These are phyloP conservation scores for Bellardia pandia DNA, from an alignment of 2,888 invertebrate genomes.

Conservation along the genomic window DNA sequence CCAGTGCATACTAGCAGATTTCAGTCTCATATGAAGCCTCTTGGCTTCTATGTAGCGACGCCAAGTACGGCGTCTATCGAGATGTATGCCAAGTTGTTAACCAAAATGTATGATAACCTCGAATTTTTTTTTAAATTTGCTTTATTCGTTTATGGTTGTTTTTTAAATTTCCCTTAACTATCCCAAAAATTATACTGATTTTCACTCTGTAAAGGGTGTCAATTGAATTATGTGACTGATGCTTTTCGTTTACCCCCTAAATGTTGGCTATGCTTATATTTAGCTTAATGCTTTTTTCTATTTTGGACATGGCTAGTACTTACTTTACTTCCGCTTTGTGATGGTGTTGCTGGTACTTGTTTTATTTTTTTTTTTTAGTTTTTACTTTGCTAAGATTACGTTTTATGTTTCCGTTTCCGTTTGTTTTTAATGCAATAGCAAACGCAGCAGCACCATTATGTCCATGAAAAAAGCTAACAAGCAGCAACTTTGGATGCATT, in stretches of 20 bases:
- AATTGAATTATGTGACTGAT: neutral
- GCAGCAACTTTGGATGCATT: conserved; percentile 59
- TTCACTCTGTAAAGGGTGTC: neutral
- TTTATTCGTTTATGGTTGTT: too few relatives aligned
- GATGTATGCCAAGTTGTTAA: too few relatives aligned
- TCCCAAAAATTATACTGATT: neutral
- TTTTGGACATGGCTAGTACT: conserved; percentile 47
- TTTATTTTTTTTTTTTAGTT: neutral
- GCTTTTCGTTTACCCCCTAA: neutral
- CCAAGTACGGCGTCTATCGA: too few relatives aligned
- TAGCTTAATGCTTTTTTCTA: conserved; percentile 1
- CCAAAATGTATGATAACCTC: too few relatives aligned
- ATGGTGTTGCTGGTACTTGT: conserved; percentile 64
- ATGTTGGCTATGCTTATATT: conserved; percentile 1
- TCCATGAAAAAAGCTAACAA: neutral
- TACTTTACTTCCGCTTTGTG: conserved; percentile 69
- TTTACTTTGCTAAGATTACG: conserved; percentile 75
- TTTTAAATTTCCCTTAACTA: too few relatives aligned
- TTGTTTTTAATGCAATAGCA: conserved; percentile 61
- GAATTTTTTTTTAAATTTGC: too few relatives aligned
- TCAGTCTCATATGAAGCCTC: too few relatives aligned
- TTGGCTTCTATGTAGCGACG: too few relatives aligned
- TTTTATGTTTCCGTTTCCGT: conserved; percentile 78
- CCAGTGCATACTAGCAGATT: too few relatives aligned
- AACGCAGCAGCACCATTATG: conserved; percentile 32